Evolutionary conservation across 1,140 invertebrate genomes (phyloP).

Genomic region (Pentalonia nigronervosa): DNA sequence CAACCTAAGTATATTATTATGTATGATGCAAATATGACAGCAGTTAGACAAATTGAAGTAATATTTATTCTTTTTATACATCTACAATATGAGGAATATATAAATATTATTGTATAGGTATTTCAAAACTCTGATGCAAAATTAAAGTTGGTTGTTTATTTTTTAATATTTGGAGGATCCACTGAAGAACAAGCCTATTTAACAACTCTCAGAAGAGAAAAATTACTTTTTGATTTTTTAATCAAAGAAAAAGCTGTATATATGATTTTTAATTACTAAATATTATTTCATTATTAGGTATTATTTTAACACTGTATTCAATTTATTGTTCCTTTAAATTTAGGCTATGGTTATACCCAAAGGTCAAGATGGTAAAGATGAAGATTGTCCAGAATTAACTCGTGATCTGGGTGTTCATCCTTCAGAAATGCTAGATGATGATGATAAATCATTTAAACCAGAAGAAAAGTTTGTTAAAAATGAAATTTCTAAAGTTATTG

Average conservation of each 20-base stretch:
- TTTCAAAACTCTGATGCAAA: slow-evolving; percentile 72
- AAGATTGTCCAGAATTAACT: slow-evolving; percentile 73
- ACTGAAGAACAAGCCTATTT: slow-evolving; percentile 96
- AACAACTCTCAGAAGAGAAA: slow-evolving; percentile 87
- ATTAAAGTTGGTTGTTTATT: slow-evolving; percentile 78
- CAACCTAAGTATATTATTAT: slow-evolving; percentile 86
- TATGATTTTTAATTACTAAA: slow-evolving; percentile 59
- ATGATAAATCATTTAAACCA: slow-evolving; percentile 69
- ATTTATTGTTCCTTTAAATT: slow-evolving; percentile 60
- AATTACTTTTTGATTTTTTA: slow-evolving; percentile 91
- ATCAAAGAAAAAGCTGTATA: slow-evolving; percentile 90
- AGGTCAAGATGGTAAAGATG: slow-evolving; percentile 87
- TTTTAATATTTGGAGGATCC: slow-evolving; percentile 86
- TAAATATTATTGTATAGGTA: slow-evolving; percentile 68
- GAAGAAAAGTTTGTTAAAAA: slow-evolving; percentile 67
- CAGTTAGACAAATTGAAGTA: slow-evolving; percentile 88
- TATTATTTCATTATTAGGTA: not conserved
- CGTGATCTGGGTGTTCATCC: slow-evolving; percentile 64
- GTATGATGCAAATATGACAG: slow-evolving; percentile 88
- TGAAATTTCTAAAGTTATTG: slow-evolving; percentile 76
- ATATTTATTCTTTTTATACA: slow-evolving; percentile 27
- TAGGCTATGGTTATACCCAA: slow-evolving; percentile 91
- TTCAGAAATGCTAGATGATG: slow-evolving; percentile 63
- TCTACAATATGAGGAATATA: slow-evolving; percentile 1
- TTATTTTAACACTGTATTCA: not conserved